Evolutionary conservation across 1,140 invertebrate species (phyloP).

Genomic region (Scaptomyza graminum): DNA sequence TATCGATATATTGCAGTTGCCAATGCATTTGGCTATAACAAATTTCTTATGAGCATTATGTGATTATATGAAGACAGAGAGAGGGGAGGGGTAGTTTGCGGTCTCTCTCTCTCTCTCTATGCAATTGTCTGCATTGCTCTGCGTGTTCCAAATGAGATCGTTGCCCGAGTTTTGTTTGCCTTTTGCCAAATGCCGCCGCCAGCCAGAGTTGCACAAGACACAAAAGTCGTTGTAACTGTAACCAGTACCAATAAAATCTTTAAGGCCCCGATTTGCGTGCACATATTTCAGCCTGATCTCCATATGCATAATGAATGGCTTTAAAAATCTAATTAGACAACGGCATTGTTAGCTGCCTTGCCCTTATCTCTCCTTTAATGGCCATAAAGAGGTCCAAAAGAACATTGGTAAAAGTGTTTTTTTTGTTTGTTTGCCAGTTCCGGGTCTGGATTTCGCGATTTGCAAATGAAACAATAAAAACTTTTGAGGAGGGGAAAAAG

Average conservation of each 20-base stretch:
- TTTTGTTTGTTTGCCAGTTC: slow-evolving; percentile 39
- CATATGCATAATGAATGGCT: slow-evolving; percentile 50
- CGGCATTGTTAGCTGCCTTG: slow-evolving; percentile 27
- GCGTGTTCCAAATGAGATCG: slow-evolving; percentile 37
- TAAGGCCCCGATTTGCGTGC: slow-evolving; percentile 43
- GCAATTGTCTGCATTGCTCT: slow-evolving; percentile 38
- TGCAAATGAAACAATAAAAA: slow-evolving; percentile 67
- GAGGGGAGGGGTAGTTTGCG: neutral
- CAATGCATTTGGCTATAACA: slow-evolving; percentile 24
- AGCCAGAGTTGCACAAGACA: slow-evolving; percentile 32
- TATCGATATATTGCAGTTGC: slow-evolving; percentile 48
- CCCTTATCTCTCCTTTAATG: slow-evolving; percentile 41
- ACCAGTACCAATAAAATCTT: slow-evolving; percentile 7
- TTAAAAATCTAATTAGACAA: slow-evolving; percentile 76
- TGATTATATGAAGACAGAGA: slow-evolving; percentile 28
- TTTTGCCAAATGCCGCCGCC: slow-evolving; percentile 33
- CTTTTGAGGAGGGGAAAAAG: neutral
- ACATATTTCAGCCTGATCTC: neutral
- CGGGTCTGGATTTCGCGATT: slow-evolving; percentile 31
- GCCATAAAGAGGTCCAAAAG: slow-evolving; percentile 46
- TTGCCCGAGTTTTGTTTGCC: slow-evolving; percentile 5
- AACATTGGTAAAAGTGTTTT: slow-evolving; percentile 45
- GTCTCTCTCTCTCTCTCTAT: neutral
- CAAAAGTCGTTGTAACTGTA: slow-evolving; percentile 34
- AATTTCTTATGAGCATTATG: slow-evolving; percentile 56